Evolutionary conservation across 2,113 vertebrate genomes (phyloP).

Genomic region (Rostratula benghalensis): DNA sequence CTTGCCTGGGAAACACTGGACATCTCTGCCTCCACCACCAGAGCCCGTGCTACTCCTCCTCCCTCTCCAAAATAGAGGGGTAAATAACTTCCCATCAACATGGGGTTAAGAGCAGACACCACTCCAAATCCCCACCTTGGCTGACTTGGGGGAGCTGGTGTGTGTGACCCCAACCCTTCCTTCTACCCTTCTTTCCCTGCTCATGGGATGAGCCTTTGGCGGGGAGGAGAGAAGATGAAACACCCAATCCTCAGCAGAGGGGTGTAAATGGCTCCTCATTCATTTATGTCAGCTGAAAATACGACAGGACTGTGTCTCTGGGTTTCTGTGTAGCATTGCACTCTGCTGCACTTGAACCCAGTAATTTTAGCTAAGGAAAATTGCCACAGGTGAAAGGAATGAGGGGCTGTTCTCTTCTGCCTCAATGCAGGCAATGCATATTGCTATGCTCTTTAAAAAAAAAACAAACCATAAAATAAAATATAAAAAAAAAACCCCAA

Average conservation of each 20-base stretch:
- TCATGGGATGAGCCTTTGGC: not conserved
- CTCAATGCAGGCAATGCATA: not conserved
- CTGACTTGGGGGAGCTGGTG: not conserved
- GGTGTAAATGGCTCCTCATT: not conserved
- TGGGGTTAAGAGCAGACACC: not conserved
- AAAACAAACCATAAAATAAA: not conserved
- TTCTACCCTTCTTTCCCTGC: not conserved
- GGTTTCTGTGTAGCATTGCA: not conserved
- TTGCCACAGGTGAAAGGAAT: slow-evolving; percentile 62
- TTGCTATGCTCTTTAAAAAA: not conserved
- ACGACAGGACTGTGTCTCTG: not conserved
- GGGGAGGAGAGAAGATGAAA: not conserved
- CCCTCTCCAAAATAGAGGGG: not conserved
- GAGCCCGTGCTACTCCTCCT: not conserved
- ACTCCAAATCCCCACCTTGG: not conserved
- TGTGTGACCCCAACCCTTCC: not conserved
- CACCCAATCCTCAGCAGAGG: not conserved
- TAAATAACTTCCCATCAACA: not conserved
- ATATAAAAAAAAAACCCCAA: not conserved
- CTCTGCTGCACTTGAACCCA: slow-evolving; percentile 67
- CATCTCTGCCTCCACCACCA: fast-evolving
- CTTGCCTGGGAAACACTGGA: not conserved
- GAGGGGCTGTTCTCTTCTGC: slow-evolving; percentile 39
- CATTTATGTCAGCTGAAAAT: slow-evolving; percentile 1
- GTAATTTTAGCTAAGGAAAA: slow-evolving; percentile 68